Evolutionary conservation across 2,113 vertebrate genomes (phyloP), one percentile per base, ranked within the genome.

Genomic region (Scomber colias): DNA sequence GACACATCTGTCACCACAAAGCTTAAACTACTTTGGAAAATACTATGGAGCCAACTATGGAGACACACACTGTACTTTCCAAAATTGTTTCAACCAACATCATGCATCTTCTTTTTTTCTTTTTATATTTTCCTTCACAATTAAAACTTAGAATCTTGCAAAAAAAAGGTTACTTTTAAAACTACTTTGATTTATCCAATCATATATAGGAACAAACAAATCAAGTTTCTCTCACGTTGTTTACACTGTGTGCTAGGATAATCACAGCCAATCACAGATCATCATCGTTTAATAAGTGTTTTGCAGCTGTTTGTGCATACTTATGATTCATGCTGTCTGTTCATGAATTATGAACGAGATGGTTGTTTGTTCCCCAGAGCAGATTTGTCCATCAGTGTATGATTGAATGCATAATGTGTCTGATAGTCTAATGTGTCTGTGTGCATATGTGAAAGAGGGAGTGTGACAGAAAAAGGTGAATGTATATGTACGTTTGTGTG

Each of bases 281-380:
- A n/a, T 70, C 64, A 31, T 73, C 12, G 30, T 62, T 31, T 53
- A 27, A 69, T n/a, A 15, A 65, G 30, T 8, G 9, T 45, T 51
- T 70, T 80, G 30, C 57, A 44, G 48, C 45, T 82, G 59, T 63
- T 77, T 69, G 45, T 85, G 45, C 75, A 61, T 53, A 45, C 24
- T 62, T 11, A 44, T 78, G 59, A 84, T 67, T 77, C 77, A 84
- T 66, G 40, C 71, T 85, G 63, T 15, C 9, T 9, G 9, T 40
- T 79, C 24, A 76, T 85, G 69, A 73, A 67, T 77, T 59, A 87
- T 88, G 19, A 6, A 65, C 45, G 10, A 50, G 13, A 17, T 57
- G 49, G 19, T 55, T 76, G 71, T 73, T 84, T 84, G 64, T 82
- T 30, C 49, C 51, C 1, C 62, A 45, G 45, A 62, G 21, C 53